Conservation (phyloP, 2,113 vertebrate species). For the Amblyornis subalaris region DNA sequence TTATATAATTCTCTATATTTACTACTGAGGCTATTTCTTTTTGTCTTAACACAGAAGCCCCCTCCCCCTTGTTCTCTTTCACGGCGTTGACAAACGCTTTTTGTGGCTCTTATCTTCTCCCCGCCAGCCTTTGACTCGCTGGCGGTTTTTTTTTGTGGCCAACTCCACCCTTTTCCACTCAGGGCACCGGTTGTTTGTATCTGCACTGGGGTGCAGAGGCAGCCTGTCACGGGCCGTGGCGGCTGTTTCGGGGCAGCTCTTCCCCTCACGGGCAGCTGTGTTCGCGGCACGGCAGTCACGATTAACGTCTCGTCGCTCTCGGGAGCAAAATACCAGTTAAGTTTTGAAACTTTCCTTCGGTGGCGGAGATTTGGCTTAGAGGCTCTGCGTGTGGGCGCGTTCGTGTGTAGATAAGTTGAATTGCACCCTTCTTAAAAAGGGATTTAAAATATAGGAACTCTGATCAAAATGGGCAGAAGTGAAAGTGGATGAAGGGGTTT, state of each 20-base stretch:
- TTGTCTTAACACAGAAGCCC: not conserved
- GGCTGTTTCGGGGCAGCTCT: not conserved
- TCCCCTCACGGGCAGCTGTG: not conserved
- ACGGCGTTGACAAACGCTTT: not conserved
- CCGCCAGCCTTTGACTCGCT: not conserved
- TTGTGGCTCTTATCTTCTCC: conserved; percentile 44
- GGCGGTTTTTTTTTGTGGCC: conserved; percentile 51
- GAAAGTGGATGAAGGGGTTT: not conserved
- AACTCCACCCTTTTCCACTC: conserved; percentile 47
- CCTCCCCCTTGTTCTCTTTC: not conserved
- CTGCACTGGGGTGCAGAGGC: not conserved
- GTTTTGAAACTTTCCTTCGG: not conserved
- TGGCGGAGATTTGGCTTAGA: not conserved
- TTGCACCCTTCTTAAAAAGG: not conserved
- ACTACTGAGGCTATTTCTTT: not conserved
- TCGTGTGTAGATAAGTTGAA: not conserved
- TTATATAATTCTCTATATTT: not conserved
- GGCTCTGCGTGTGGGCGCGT: fast-evolving
- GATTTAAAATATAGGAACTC: not conserved
- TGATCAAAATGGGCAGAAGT: not conserved
- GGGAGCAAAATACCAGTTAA: conserved; percentile 9
- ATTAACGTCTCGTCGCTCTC: not conserved
- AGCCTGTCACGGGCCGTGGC: not conserved
- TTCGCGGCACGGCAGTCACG: not conserved
- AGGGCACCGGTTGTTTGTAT: conserved; percentile 19